These are phyloP conservation scores for Nothocercus nigrocapillus DNA, from an alignment of 2,113 vertebrate species.

Conservation along the genomic window DNA sequence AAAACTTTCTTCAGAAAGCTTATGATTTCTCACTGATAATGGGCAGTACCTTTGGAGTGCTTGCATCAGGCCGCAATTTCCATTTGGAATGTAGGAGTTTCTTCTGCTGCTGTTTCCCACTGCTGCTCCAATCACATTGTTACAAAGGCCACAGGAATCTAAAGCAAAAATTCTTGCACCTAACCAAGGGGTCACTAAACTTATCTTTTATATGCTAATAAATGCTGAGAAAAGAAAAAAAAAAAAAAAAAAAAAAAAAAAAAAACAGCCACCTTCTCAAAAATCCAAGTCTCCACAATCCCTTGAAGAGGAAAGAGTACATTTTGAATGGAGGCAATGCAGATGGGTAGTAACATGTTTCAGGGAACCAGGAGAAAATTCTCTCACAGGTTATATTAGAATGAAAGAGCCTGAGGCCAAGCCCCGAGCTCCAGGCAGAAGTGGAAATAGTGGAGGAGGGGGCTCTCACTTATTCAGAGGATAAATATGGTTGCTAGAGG, in stretches of 20 bases:
- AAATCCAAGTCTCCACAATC: neutral
- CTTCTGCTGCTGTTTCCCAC: neutral
- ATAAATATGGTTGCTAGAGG: neutral
- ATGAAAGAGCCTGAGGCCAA: slow-evolving; percentile 25
- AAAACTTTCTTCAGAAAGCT: neutral
- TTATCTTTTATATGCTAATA: neutral
- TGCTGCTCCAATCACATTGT: neutral
- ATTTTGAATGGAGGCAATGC: neutral
- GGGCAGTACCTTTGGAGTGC: neutral
- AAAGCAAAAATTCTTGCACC: neutral
- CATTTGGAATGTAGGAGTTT: neutral
- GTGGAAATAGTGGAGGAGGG: neutral
- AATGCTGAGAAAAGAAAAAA: neutral
- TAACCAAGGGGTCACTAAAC: neutral
- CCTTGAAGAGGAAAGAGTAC: neutral
- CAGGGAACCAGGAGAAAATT: neutral
- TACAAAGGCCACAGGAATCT: neutral
- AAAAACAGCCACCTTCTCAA: neutral
- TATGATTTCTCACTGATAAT: neutral
- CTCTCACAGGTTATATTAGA: neutral
- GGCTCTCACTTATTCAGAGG: neutral
- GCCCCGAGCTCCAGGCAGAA: slow-evolving; percentile 10
- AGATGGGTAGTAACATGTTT: neutral
- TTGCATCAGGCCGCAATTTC: neutral
- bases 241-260: neutral